A percentile compares a stretch with the other conserved stretches of the same genome.
These are phyloP conservation scores for Scomber colias DNA, from an alignment of 2,113 vertebrate species.

Conservation along the genomic window DNA sequence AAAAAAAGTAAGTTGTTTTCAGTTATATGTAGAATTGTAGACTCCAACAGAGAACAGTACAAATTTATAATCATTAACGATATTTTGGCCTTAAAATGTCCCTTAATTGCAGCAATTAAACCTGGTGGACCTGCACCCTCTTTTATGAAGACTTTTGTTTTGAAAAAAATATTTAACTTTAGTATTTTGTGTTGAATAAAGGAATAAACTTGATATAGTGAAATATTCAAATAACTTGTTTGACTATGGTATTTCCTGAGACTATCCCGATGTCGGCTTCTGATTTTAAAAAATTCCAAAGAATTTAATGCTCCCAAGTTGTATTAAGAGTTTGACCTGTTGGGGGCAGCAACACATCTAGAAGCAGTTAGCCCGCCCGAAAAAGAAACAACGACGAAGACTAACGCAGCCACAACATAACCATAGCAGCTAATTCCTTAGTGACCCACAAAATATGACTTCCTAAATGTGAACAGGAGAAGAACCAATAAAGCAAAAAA, in stretches of 20 bases:
- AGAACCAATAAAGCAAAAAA: conserved; percentile 40
- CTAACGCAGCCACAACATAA: not conserved
- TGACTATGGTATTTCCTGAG: not conserved
- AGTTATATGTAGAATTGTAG: too few relatives aligned
- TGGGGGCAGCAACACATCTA: conserved; percentile 1
- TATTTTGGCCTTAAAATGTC: too few relatives aligned
- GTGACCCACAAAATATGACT: conserved; percentile 52
- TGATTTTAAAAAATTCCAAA: not conserved
- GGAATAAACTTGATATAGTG: not conserved
- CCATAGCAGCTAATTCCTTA: conserved; percentile 6
- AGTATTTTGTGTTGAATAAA: not conserved
- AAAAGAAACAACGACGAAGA: conserved; percentile 37
- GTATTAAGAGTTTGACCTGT: not conserved
- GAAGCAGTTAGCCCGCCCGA: not conserved
- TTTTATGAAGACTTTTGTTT: too few relatives aligned
- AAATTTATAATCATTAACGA: too few relatives aligned
- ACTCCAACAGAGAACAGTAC: too few relatives aligned
- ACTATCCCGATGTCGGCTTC: not conserved
- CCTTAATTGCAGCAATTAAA: too few relatives aligned
- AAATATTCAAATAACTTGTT: not conserved
- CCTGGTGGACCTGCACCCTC: too few relatives aligned
- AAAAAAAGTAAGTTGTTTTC: too few relatives aligned
- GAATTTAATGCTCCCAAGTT: not conserved
- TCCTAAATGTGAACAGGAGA: conserved; percentile 32
- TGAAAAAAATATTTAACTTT: not conserved